Conservation (phyloP, 2,113 vertebrate genomes). For the Gracilinanus agilis region DNA sequence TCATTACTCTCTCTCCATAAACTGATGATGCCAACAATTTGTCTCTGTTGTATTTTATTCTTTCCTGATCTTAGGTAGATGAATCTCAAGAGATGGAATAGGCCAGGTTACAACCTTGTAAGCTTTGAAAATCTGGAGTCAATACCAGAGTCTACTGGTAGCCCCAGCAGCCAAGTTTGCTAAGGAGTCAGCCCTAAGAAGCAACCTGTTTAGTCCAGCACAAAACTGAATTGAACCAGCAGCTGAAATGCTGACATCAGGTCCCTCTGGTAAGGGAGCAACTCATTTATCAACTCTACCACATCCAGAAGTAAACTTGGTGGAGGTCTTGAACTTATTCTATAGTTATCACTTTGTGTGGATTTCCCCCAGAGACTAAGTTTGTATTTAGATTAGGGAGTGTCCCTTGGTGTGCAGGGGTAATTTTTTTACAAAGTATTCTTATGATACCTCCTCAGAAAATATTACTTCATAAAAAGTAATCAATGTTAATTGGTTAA, state of each 20-base stretch:
- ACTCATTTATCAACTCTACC: background rate
- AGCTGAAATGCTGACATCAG: background rate
- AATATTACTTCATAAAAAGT: background rate
- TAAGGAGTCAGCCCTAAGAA: background rate
- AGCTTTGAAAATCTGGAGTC: background rate
- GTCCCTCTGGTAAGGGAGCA: background rate
- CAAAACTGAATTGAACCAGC: background rate
- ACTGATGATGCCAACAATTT: background rate
- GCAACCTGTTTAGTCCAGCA: background rate
- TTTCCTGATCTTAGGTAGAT: background rate
- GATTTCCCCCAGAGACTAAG: background rate
- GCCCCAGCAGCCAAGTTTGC: background rate
- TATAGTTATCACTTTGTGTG: background rate
- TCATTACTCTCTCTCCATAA: background rate
- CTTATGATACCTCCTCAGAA: background rate
- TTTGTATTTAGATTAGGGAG: background rate
- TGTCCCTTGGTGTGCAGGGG: background rate
- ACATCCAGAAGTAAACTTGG: background rate
- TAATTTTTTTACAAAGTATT: background rate
- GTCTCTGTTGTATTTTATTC: background rate
- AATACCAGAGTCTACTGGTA: background rate
- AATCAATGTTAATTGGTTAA: background rate
- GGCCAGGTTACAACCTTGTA: background rate
- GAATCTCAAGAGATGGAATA: background rate
- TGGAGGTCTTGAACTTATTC: background rate